Base-by-base conservation (phyloP, 2,113 vertebrate genomes). In the Bubo bubo region DNA sequence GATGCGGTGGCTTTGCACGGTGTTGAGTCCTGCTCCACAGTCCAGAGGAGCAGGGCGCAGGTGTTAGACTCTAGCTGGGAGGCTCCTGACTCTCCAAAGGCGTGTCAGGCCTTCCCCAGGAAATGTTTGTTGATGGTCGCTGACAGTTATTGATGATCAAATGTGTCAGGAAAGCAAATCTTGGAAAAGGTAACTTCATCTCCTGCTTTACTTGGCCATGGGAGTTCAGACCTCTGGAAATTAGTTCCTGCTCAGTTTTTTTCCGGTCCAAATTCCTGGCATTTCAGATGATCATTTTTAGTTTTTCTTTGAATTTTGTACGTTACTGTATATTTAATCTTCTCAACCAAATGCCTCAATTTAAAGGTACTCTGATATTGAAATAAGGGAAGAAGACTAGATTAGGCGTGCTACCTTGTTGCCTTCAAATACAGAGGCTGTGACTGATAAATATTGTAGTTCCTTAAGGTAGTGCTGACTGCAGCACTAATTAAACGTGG, bases 391-490 rank as follows among this genome's bases (percentile, higher is more conserved):
- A 34, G 55, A 39, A 27, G 64, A 34, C 52, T 50, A 53, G 49
- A 32, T 76, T 35, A 87, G 62, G 53, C 0, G 0, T 75, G 39
- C 70, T 95, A 26, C 64, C 73, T 89, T 60, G 34, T 80, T 77
- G 86, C 67, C 82, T 97, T 82, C 73, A 62, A 93, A 60, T 91
- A 47, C 45, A 63, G 79, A 73, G 86, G 53, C 90, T 19, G 22
- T 56, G 85, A 58, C 92, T 72, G 72, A 86, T 94, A 97, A 94
- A 85, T 70, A 74, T 4, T 88, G 75, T 80, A 22, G 63, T 93
- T 93, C 93, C 81, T 96, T 91, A 56, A 96, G 94, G 88, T 95
- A 79, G 47, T 87, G 90, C 93, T 90, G 88, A 92, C 92, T 93
- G 85, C 83, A 95, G 90, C 88, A 74, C 67, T 96, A 88, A 93